A percentile compares a stretch with the other conserved stretches of the same genome.
phyloP scores from a whole-genome alignment of 2,113 vertebrate species.

The Xyrauchen texanus region DNA sequence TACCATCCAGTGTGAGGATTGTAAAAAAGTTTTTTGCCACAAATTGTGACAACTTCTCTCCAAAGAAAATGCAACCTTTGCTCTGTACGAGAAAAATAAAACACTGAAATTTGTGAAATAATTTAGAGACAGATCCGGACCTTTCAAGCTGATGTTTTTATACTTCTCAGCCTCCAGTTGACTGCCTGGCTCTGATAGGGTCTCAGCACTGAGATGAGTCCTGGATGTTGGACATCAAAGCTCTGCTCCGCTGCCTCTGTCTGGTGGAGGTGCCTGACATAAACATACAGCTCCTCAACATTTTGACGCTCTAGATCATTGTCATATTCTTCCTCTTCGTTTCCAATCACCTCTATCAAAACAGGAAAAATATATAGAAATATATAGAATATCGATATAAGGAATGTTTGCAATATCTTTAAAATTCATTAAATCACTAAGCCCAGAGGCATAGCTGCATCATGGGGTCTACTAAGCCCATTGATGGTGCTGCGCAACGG shows the following conservation, averaged over 20 bases:
- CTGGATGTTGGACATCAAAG: constrained; percentile 88
- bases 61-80: constrained; percentile 87
- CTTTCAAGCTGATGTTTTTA: constrained; percentile 60
- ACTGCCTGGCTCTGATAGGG: constrained; percentile 79
- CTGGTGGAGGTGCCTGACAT: constrained; percentile 84
- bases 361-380: neutral
- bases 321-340: constrained; percentile 87
- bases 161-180: constrained; percentile 79
- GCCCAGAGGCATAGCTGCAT: no score
- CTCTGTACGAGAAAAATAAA: constrained; percentile 73
- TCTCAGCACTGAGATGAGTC: constrained; percentile 81
- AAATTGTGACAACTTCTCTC: constrained; percentile 85
- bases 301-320: constrained; percentile 92
- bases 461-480: no score
- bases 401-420: no score
- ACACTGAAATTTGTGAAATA: neutral
- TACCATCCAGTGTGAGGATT: constrained; percentile 96
- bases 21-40: constrained; percentile 90
- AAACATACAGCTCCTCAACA: constrained; percentile 94
- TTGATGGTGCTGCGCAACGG: no score
- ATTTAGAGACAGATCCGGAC: constrained; percentile 60
- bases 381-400: neutral
- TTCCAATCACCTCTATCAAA: constrained; percentile 74
- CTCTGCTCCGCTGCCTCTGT: constrained; percentile 68
- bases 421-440: no score